Conservation (phyloP, 2,888 invertebrate species). For the Mimachlamys varia region DNA sequence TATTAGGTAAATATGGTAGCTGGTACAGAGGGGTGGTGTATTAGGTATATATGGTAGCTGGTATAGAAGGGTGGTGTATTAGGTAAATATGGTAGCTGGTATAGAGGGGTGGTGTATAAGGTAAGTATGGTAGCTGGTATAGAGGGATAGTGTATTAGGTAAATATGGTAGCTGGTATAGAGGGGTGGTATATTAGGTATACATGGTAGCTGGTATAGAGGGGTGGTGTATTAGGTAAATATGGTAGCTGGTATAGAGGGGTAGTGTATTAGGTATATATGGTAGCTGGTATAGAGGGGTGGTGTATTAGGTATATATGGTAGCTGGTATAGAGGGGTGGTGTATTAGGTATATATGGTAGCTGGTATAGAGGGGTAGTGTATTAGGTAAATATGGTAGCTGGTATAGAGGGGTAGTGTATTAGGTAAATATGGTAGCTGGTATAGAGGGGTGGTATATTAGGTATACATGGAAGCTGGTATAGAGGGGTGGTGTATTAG, state of each 20-base stretch:
- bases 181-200: no score
- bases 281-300: not conserved
- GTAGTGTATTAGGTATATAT: not conserved
- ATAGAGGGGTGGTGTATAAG: not conserved
- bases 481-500: no score
- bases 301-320: not conserved
- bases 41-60: not conserved
- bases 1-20: not conserved
- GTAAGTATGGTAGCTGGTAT: not conserved
- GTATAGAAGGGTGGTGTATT: not conserved
- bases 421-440: no score
- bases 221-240: not conserved
- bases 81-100: not conserved
- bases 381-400: no score
- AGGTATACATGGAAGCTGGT: no score
- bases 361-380: not conserved
- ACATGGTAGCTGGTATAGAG: no score
- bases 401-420: no score
- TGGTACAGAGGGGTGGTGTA: not conserved
- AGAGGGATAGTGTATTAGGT: not conserved
- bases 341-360: not conserved
- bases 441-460: no score
- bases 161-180: not conserved
- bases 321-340: not conserved
- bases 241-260: not conserved